Conservation (phyloP, 2,797 vertebrate species). For the Chiroxiphia lanceolata region DNA sequence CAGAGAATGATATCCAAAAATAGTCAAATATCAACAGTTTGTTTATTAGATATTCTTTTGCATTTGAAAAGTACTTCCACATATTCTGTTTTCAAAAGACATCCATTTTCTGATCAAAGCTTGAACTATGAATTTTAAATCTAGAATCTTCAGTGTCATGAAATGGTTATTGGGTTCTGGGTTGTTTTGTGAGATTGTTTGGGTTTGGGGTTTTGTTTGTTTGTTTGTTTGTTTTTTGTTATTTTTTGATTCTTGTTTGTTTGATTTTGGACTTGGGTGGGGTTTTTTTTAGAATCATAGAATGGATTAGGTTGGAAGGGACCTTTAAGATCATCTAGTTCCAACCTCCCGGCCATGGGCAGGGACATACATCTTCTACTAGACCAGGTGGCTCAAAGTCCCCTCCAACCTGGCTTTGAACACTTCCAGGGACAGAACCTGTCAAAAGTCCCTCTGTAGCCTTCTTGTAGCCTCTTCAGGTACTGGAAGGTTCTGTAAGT, state of each 20-base stretch:
- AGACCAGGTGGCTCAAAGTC: not conserved
- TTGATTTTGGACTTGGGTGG: not conserved
- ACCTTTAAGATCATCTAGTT: not conserved
- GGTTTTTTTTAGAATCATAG: not conserved
- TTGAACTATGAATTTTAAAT: not conserved
- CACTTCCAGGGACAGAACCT: not conserved
- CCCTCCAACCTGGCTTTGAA: not conserved
- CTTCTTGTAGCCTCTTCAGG: not conserved
- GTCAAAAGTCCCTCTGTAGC: not conserved
- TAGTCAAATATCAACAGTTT: not conserved
- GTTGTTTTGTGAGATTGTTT: accelerated
- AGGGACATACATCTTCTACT: not conserved
- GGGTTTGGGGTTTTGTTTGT: not conserved
- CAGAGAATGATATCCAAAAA: not conserved
- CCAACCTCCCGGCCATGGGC: no score
- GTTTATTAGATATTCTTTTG: not conserved
- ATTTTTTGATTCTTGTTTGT: not conserved
- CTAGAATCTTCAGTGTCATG: not conserved
- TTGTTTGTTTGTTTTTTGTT: no score
- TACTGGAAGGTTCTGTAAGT: not conserved
- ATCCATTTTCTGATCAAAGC: not conserved
- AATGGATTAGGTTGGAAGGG: not conserved
- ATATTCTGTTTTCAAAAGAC: not conserved
- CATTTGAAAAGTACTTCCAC: not conserved
- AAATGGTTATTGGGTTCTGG: not conserved